Conservation (phyloP, 2,888 invertebrate genomes). For the Heliothis peltigera region DNA sequence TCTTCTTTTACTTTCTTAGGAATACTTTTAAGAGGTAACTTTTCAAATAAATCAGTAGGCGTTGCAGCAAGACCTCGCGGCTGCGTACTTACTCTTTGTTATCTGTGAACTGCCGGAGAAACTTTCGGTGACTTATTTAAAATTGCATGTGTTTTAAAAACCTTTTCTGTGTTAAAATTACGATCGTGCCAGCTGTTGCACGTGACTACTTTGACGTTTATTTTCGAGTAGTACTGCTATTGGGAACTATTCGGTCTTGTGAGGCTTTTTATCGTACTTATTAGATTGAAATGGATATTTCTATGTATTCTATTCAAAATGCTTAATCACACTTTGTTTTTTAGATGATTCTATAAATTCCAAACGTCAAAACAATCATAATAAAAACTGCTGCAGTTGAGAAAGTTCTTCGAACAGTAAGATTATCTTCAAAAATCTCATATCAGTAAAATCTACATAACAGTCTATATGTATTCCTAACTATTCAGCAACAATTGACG, state of each 20-base stretch:
- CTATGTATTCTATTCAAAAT: too few relatives aligned
- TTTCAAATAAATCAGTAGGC: conserved; percentile 86
- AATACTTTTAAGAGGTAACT: conserved; percentile 79
- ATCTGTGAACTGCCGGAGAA: conserved; percentile 73
- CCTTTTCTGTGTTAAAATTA: conserved; percentile 57
- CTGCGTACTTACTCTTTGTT: conserved; percentile 77
- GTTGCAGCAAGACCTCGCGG: conserved; percentile 72
- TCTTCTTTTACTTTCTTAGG: conserved; percentile 66
- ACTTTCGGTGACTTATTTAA: conserved; percentile 78
- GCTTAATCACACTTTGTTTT: too few relatives aligned
- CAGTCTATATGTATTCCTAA: conserved; percentile 40
- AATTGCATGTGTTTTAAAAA: conserved; percentile 74
- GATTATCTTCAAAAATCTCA: conserved; percentile 4
- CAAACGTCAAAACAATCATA: too few relatives aligned
- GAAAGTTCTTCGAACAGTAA: too few relatives aligned
- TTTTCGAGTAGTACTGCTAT: conserved; percentile 9
- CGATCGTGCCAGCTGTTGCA: conserved; percentile 45
- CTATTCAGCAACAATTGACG: conserved; percentile 61
- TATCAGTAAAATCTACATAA: conserved; percentile 6
- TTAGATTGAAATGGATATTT: background rate
- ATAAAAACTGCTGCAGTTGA: too few relatives aligned
- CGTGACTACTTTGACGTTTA: conserved; percentile 34
- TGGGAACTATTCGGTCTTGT: background rate
- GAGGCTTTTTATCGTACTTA: background rate
- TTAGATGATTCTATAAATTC: too few relatives aligned